Evolutionary conservation across 2,888 invertebrate genomes (phyloP), one percentile per base, ranked within the genome.

Genomic region (Callyntrura sp.): DNA sequence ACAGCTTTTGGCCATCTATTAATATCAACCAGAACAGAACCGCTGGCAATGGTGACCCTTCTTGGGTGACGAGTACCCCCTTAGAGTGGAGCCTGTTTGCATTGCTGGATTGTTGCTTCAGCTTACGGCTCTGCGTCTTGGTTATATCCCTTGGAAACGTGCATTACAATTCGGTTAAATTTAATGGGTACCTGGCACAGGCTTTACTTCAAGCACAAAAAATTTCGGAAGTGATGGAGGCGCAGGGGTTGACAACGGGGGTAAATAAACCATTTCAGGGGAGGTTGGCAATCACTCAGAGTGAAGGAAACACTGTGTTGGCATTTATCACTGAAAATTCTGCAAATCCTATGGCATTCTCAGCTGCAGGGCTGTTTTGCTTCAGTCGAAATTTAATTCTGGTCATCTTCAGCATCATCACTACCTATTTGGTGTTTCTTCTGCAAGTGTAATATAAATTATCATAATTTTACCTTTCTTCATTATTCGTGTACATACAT

Each of bases 391-490:
- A 45, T 60, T 70, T 83, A 23, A 82, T 91, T 12, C 35, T 91
- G 1, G 86, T 86, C 35, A 91, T 89, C 6, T 35, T 86, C 9
- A 91, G 91, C 23, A 89, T 91, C 25, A 89, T 91, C 6, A 89
- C 60, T 1, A 86, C 89, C 5, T 89, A 91, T 48, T 70, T 91
- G 5, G 89, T 91, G 4, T 89, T 91, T 83, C 62, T 91, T 25
- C 83, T 91, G 3, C 91, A 91, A 43, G 89, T 84, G n/a, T 88
- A 88, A 65, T 20, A n/a, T n/a, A n/a, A n/a, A n/a, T n/a, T n/a
- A n/a, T n/a, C n/a, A n/a, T n/a, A n/a, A n/a, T n/a, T n/a, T n/a
- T n/a, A n/a, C n/a, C n/a, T n/a, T n/a, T n/a, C n/a, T n/a, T n/a
- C n/a, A n/a, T n/a, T n/a, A n/a, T n/a, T n/a, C n/a, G n/a, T n/a